phyloP scores from a whole-genome alignment of 2,888 invertebrate genomes.

The Lasioglossum zephyrum region DNA sequence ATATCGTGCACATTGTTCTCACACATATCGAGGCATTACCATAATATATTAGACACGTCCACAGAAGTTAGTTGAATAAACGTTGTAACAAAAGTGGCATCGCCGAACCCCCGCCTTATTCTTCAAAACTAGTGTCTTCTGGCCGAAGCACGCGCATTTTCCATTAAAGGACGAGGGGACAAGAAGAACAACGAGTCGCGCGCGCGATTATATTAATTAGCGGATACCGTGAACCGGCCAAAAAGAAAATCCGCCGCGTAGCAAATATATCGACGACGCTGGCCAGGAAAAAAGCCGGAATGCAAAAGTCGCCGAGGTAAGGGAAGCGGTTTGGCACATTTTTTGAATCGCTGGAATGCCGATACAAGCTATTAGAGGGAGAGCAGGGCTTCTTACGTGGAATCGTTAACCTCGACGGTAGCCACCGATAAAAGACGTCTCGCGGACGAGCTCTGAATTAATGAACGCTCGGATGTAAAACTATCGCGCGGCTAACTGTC shows the following conservation, averaged over 20 bases:
- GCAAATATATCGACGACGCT: conserved; percentile 44
- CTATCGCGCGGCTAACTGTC: conserved; percentile 62
- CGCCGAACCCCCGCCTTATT: neutral
- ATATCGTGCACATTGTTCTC: neutral
- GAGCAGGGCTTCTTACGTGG: conserved; percentile 65
- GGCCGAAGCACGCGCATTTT: conserved; percentile 30
- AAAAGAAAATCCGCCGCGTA: conserved; percentile 53
- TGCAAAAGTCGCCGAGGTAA: conserved; percentile 53
- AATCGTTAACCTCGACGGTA: conserved; percentile 70
- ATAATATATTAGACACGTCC: neutral
- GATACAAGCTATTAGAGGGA: conserved; percentile 75
- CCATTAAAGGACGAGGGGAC: conserved; percentile 45
- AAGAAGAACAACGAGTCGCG: conserved; percentile 39
- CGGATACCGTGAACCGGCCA: conserved; percentile 56
- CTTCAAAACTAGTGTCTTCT: conserved; percentile 6
- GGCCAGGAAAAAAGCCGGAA: conserved; percentile 53
- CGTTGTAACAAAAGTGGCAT: neutral
- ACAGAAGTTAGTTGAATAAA: neutral
- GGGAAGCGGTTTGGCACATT: conserved; percentile 69
- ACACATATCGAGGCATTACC: neutral
- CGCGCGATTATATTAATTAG: conserved; percentile 62
- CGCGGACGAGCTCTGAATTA: conserved; percentile 72
- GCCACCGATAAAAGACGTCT: conserved; percentile 65
- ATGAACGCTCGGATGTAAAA: conserved; percentile 67
- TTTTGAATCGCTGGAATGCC: conserved; percentile 71